A percentile compares a stretch with the other conserved stretches of the same genome.
Conservation (phyloP, 2,797 vertebrate species). For the Acanthopagrus latus region DNA sequence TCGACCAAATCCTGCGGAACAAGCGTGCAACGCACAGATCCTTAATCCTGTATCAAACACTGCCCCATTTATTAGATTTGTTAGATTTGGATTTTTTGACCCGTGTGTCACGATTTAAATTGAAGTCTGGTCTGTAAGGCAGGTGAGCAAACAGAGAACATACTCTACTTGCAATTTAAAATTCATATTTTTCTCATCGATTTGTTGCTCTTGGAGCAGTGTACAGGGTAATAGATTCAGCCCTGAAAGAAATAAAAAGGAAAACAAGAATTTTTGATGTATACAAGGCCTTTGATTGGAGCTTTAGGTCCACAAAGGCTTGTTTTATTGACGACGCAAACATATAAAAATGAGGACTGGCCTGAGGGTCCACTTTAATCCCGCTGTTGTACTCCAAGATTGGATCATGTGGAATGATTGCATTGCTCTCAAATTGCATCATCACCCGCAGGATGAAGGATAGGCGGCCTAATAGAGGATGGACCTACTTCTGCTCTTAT, state of each 20-base stretch:
- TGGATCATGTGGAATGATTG: slow-evolving; percentile 73
- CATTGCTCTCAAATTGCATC: slow-evolving; percentile 79
- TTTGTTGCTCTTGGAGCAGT: not conserved
- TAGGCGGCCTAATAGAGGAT: slow-evolving; percentile 62
- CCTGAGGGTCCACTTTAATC: slow-evolving; percentile 70
- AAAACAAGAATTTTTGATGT: slow-evolving; percentile 36
- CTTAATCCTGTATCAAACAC: slow-evolving; percentile 29
- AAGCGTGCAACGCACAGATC: slow-evolving; percentile 12
- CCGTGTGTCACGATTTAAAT: not conserved
- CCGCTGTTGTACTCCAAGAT: slow-evolving; percentile 50
- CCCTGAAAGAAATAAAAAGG: slow-evolving; percentile 20
- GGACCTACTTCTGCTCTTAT: slow-evolving; percentile 26
- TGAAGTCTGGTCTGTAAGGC: not conserved
- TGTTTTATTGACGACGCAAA: slow-evolving; percentile 57
- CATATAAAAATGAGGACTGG: slow-evolving; percentile 57
- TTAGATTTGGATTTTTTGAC: slow-evolving; percentile 1
- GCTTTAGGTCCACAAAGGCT: slow-evolving; percentile 47
- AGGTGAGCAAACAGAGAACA: not conserved
- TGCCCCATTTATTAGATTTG: slow-evolving; percentile 31
- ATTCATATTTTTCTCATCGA: not conserved
- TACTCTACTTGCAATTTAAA: not conserved
- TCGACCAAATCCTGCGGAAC: slow-evolving; percentile 48
- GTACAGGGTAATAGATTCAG: not conserved
- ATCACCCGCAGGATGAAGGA: slow-evolving; percentile 72
- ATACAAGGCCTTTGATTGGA: slow-evolving; percentile 42